Base-by-base conservation (phyloP, 2,797 vertebrate species). In the Intellagama lesueurii region DNA sequence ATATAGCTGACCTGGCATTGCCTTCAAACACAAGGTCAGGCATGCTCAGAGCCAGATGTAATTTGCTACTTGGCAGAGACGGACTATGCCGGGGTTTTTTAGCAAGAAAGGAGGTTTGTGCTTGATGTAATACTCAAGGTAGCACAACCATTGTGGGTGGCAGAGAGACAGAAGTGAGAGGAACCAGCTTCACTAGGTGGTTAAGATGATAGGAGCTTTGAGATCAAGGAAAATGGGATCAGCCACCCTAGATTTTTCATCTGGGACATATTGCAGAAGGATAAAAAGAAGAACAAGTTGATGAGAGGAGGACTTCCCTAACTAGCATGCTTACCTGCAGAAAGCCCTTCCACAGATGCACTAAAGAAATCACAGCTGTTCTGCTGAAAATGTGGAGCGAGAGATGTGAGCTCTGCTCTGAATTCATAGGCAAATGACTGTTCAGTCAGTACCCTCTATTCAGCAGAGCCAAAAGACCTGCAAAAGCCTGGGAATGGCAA, bases 1-100 rank as follows among this genome's bases (percentile, higher is more conserved):
- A 64, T 4, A 12, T 35, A 81, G 85, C 14, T 30, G 70, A 60
- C 49, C 49, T 30, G 78, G 56, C 69, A 80, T 87, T 82, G 11
- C 35, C 85, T 83, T 87, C 88, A 94, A 87, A 86, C 0, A 0
- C 60, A 40, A 66, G 56, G 40, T 26, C 69, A 68, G 40, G 68
- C 40, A 69, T 69, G 47, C 30, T 73, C 77, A 49, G 78, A 90
- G 78, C 85, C 90, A 92, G 87, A 86, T 88, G 64, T 86, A 16
- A 90, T 91, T 89, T 91, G 90, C 69, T 12, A 32, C 47, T 9
- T 89, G 92, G 90, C 90, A 93, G 81, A 64, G 78, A 77, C 6
- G 17, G 40, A 77, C 87, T 89, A 1, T 76, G 68, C 47, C 84
- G 84, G 66, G 78, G 40, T 14, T 88, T 88, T 77, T 82, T 73